A percentile compares a stretch with the other conserved stretches of the same genome.
Conservation (phyloP, 2,797 vertebrate genomes). For the Phalanger gymnotis region DNA sequence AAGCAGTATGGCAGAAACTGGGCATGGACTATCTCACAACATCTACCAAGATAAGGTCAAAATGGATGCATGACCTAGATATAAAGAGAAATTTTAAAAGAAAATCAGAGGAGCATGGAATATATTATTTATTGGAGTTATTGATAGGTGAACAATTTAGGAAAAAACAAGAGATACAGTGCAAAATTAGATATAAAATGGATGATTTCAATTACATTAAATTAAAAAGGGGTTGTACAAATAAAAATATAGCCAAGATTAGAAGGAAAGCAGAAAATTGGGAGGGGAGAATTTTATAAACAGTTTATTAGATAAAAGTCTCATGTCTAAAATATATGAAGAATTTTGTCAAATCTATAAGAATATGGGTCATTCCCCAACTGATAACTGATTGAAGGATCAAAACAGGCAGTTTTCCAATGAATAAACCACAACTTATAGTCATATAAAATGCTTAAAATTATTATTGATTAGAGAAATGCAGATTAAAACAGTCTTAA, state of each 20-base stretch:
- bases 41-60: too few relatives aligned
- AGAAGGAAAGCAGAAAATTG: not conserved
- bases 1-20: too few relatives aligned
- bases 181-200: not conserved
- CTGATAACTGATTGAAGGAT: not conserved
- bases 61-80: too few relatives aligned
- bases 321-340: constrained; percentile 34
- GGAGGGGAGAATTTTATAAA: not conserved
- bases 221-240: not conserved
- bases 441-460: too few relatives aligned
- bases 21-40: too few relatives aligned
- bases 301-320: not conserved
- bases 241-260: constrained; percentile 26
- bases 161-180: not conserved
- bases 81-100: too few relatives aligned
- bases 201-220: not conserved
- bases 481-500: too few relatives aligned
- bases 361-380: constrained; percentile 3
- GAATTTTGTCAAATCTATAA: constrained; percentile 4
- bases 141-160: too few relatives aligned
- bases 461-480: too few relatives aligned
- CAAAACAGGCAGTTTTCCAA: constrained; percentile 6
- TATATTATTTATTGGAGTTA: too few relatives aligned
- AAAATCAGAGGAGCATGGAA: too few relatives aligned
- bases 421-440: not conserved